Conservation (phyloP, 2,888 invertebrate species). For the Dasypogon diadema region DNA sequence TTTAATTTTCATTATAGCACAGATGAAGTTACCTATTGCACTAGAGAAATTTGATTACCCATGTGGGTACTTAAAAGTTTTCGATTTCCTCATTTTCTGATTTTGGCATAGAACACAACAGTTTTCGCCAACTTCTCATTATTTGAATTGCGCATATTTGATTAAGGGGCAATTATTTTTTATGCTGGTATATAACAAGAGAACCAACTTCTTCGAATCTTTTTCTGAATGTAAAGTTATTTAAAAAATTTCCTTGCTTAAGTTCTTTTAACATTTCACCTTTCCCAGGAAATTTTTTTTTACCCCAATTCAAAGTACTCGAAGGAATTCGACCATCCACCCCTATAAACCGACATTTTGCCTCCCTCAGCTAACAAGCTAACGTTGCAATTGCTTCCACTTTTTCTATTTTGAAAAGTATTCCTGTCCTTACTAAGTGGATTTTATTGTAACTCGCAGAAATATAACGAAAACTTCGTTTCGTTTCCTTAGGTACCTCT, state of each 20-base stretch:
- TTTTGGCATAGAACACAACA: no score
- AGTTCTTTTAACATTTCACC: background rate
- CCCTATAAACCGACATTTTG: background rate
- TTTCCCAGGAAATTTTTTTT: background rate
- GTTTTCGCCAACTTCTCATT: background rate
- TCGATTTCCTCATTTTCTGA: no score
- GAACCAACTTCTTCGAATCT: background rate
- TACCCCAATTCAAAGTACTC: background rate
- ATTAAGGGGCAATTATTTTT: background rate
- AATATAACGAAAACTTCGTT: slow-evolving; percentile 45
- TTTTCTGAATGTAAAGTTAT: background rate
- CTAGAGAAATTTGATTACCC: no score
- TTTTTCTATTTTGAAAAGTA: slow-evolving; percentile 21
- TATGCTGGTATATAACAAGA: background rate
- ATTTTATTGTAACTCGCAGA: slow-evolving; percentile 55
- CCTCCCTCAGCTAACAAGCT: slow-evolving; percentile 29
- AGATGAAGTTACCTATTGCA: no score
- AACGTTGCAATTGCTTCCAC: slow-evolving; percentile 35
- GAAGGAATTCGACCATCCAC: background rate
- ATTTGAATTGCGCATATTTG: background rate
- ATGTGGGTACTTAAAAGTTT: no score
- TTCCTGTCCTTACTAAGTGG: slow-evolving; percentile 54
- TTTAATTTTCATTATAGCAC: no score
- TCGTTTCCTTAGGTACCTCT: slow-evolving; percentile 19
- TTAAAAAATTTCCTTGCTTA: background rate